Conservation (phyloP, 2,113 vertebrate species). For the Psephotus haematonotus region DNA sequence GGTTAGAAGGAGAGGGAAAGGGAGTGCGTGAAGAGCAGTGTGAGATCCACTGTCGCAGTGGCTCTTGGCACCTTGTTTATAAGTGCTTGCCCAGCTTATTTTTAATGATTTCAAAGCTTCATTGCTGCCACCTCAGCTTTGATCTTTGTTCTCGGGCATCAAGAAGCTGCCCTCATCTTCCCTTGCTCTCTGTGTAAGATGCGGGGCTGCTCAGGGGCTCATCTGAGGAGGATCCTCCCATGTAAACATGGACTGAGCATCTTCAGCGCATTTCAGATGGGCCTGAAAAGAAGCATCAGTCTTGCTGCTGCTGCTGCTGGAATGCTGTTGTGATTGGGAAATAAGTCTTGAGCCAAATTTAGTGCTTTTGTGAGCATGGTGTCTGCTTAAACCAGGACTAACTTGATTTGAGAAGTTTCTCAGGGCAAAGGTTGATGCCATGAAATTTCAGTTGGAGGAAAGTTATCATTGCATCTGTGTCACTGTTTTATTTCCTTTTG, state of each 20-base stretch:
- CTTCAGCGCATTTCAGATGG: fast-evolving
- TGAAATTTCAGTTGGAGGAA: not conserved
- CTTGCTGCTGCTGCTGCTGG: not conserved
- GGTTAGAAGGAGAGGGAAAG: not conserved
- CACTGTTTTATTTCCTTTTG: not conserved
- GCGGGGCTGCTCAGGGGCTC: not conserved
- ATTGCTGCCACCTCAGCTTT: not conserved
- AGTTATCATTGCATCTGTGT: not conserved
- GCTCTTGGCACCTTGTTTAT: not conserved
- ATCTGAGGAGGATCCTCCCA: too few relatives aligned
- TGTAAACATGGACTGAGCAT: not conserved
- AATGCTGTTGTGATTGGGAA: not conserved
- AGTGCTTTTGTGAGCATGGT: not conserved
- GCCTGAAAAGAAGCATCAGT: too few relatives aligned
- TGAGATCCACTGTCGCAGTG: not conserved
- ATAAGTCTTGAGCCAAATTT: not conserved
- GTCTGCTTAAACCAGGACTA: not conserved
- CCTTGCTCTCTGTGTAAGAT: fast-evolving
- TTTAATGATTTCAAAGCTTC: not conserved
- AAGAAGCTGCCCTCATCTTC: not conserved
- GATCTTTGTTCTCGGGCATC: not conserved
- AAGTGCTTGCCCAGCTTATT: not conserved
- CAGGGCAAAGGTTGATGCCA: not conserved
- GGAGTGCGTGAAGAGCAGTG: fast-evolving
- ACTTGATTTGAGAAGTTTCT: not conserved